Evolutionary conservation across 2,888 invertebrate genomes (phyloP).

Genomic region (Eledona agricola): DNA sequence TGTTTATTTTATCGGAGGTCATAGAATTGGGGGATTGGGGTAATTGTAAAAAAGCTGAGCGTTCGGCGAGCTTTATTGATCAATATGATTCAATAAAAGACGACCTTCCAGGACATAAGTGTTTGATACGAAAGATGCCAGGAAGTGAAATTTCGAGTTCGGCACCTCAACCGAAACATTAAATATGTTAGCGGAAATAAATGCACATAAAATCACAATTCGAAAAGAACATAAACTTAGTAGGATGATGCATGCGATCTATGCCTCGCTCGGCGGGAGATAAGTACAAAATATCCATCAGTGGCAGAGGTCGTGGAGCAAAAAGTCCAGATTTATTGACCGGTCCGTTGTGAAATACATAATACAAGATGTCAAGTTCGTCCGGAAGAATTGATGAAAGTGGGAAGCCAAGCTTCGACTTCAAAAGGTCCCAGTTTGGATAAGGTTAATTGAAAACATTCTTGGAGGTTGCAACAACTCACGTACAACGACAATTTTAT

Average conservation of each 20-base stretch:
- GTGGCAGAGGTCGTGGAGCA: conserved; percentile 15
- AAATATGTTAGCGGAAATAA: conserved; percentile 46
- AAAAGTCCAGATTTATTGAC: conserved; percentile 35
- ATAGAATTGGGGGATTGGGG: no score
- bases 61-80: no score
- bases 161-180: conserved; percentile 40
- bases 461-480: no score
- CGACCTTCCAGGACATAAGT: conserved; percentile 17
- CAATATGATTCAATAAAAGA: no score
- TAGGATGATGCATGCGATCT: conserved; percentile 47
- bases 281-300: conserved; percentile 30
- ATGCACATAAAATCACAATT: conserved; percentile 51
- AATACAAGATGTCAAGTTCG: conserved; percentile 37
- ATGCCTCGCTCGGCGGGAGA: conserved; percentile 36
- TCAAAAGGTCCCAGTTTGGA: no score
- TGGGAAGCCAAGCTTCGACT: no score
- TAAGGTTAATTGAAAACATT: no score
- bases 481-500: no score
- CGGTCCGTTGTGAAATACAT: conserved; percentile 36
- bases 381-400: no score
- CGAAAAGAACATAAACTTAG: conserved; percentile 45
- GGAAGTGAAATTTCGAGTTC: conserved; percentile 16
- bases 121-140: conserved; percentile 13
- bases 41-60: no score
- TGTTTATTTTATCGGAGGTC: no score